A percentile compares a stretch with the other conserved stretches of the same genome.
Evolutionary conservation across 2,797 vertebrate species (phyloP).

Genomic region (Sebastiscus albofasciatus): DNA sequence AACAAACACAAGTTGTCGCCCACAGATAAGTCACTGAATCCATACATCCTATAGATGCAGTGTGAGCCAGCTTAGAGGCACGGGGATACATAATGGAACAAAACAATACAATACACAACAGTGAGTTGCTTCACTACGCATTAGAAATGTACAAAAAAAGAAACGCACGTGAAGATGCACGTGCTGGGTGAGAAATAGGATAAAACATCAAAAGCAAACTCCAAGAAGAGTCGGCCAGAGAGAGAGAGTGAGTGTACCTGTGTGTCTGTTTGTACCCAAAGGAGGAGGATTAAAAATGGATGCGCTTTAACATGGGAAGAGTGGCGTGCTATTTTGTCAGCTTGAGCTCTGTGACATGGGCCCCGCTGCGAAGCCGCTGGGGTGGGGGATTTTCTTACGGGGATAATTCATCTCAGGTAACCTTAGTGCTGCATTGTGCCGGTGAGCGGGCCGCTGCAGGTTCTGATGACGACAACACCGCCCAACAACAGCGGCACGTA

Average conservation of each 20-base stretch:
- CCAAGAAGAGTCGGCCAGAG: conserved; percentile 1
- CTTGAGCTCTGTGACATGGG: conserved; percentile 32
- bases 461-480: conserved; percentile 3
- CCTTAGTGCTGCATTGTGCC: conserved; percentile 22
- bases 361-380: background rate
- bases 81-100: background rate
- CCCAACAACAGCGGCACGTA: conserved; percentile 18
- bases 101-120: conserved; percentile 8
- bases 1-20: background rate
- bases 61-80: background rate
- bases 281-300: conserved; percentile 65
- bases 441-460: conserved; percentile 3
- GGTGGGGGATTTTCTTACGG: conserved; percentile 4
- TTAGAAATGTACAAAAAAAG: background rate
- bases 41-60: background rate
- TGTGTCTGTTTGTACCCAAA: conserved; percentile 18
- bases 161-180: background rate
- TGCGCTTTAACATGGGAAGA: conserved; percentile 53
- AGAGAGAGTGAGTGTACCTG: conserved; percentile 8
- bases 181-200: conserved; percentile 23
- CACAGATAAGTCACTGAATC: background rate
- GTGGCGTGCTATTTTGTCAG: conserved; percentile 55
- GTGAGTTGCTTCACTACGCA: background rate
- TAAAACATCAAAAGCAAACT: conserved; percentile 55
- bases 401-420: conserved; percentile 50